Evolutionary conservation across 2,888 invertebrate genomes (phyloP), one percentile per base, ranked within the genome.

Genomic region (Cephus rjabovi): DNA sequence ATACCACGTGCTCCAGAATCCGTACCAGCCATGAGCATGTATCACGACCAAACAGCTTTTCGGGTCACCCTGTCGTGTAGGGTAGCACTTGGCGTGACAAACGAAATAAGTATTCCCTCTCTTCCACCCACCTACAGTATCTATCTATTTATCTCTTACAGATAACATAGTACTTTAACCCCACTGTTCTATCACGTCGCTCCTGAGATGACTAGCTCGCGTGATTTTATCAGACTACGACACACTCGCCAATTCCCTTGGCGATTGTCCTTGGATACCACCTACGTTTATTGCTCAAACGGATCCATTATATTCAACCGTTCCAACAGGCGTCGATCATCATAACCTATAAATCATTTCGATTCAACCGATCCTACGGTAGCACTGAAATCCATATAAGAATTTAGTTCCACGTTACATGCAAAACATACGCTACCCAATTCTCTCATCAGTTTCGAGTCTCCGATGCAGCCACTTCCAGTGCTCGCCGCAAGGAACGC

Each of bases 51-150:
- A 71, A 71, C 71, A 33, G 15, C 71, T 77, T 82, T 78, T 78
- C 77, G 76, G 79, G 76, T 81, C 81, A 78, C 69, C 73, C 73
- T 79, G 78, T 81, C 79, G 79, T 78, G 77, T 74, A 79, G 79
- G 70, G 73, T 75, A 80, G 75, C 79, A 78, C 83, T 86, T 82
- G 80, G 82, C 85, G 80, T 82, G 81, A 78, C 79, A 76, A 74
- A 83, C 82, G 78, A 82, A 75, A 79, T 77, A 81, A 79, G 56
- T 71, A 71, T 71, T 56, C 9, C 56, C 2, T 15, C 56, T 23
- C 23, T 56, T 23, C 23, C 56, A 23, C 6, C 23, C 56, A 23
- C 56, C 56, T 56, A 56, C 56, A 23, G 6, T 12, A 1, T 40
- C 15, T 40, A 40, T 15, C 37, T 12, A 37, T 56, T 56, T 23